A percentile compares a stretch with the other conserved stretches of the same genome.
Conservation (phyloP, 2,113 vertebrate genomes). For the Etheostoma spectabile region DNA sequence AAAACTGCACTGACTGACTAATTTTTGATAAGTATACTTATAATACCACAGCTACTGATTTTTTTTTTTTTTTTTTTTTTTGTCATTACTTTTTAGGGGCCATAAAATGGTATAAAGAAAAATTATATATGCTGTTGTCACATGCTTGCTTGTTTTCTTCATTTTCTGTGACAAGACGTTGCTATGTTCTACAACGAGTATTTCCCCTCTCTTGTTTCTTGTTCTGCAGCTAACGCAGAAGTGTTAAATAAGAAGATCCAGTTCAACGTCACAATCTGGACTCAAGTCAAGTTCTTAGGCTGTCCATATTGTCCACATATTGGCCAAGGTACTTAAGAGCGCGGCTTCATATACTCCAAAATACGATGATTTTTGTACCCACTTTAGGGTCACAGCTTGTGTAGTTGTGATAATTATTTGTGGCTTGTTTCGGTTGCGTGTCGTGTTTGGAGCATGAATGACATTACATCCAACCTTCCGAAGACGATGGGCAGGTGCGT, state of each 20-base stretch:
- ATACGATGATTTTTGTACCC: background rate
- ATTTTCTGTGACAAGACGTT: background rate
- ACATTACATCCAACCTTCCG: constrained; percentile 98
- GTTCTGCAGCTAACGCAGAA: constrained; percentile 98
- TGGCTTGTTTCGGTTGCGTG: constrained; percentile 87
- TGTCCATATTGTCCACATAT: constrained; percentile 99
- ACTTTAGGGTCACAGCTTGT: background rate
- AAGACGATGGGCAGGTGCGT: constrained; percentile 94
- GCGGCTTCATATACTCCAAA: background rate
- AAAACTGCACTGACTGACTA: background rate
- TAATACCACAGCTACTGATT: too few relatives aligned
- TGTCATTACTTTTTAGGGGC: background rate
- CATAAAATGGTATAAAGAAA: background rate
- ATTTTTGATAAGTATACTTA: too few relatives aligned
- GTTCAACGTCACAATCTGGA: constrained; percentile 99
- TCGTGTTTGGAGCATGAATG: constrained; percentile 97
- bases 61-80: background rate
- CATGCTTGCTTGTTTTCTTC: background rate
- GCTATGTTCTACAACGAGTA: background rate
- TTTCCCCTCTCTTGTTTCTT: constrained; percentile 21
- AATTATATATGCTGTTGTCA: background rate
- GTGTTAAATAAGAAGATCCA: constrained; percentile 97
- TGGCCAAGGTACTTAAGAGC: constrained; percentile 90
- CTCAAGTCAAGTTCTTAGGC: constrained; percentile 99
- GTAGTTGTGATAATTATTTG: background rate